These are phyloP conservation scores for Talpa occidentalis DNA, from an alignment of 2,113 vertebrate species.

Conservation along the genomic window DNA sequence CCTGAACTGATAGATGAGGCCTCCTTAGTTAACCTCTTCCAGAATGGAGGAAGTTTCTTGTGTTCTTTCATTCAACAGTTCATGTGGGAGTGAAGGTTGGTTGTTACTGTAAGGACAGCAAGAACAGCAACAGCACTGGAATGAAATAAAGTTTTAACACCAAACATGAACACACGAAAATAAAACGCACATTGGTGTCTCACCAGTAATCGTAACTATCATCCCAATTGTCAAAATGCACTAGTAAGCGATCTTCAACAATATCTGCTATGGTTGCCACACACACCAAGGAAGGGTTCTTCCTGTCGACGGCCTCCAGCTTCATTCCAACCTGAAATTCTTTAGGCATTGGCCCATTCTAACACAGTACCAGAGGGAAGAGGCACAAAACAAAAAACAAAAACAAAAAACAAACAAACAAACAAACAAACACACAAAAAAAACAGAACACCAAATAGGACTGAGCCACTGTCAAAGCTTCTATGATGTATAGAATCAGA, in stretches of 20 bases:
- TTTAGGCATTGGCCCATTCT: constrained; percentile 41
- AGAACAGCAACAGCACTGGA: neutral
- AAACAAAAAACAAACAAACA: too few relatives aligned
- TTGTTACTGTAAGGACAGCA: neutral
- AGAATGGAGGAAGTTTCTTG: neutral
- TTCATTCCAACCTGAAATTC: constrained; percentile 94
- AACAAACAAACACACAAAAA: too few relatives aligned
- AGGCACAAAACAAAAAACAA: neutral
- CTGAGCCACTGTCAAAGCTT: neutral
- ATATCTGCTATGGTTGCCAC: constrained; percentile 91
- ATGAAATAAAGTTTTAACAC: neutral
- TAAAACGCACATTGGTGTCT: neutral
- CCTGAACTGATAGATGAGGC: constrained; percentile 24
- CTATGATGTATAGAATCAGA: neutral
- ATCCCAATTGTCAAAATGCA: constrained; percentile 95
- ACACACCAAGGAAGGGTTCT: constrained; percentile 91
- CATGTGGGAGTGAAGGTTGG: neutral
- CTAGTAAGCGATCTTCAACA: constrained; percentile 92
- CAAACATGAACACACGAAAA: neutral
- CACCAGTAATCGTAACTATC: constrained; percentile 95
- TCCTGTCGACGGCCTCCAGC: constrained; percentile 93
- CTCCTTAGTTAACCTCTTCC: constrained; percentile 5
- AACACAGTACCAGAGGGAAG: neutral
- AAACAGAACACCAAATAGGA: neutral
- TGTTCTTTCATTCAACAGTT: neutral